These are phyloP conservation scores for Cyclophora punctaria DNA, from an alignment of 2,888 invertebrate species.

Conservation along the genomic window DNA sequence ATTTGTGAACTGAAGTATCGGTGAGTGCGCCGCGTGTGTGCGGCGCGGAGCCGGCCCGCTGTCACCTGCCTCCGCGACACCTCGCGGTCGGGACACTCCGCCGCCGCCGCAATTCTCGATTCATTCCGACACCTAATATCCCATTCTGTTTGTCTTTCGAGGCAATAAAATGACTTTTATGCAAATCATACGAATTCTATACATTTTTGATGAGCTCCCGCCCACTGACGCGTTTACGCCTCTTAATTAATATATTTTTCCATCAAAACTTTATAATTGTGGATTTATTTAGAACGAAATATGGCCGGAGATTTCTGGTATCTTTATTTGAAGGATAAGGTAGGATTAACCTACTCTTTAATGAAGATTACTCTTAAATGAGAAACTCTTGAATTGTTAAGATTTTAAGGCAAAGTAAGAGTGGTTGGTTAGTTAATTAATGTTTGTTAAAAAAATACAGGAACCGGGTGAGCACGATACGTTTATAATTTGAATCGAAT, in stretches of 20 bases:
- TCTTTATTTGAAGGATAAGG: slow-evolving; percentile 8
- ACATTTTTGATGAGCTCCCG: slow-evolving; percentile 71
- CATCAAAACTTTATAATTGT: slow-evolving; percentile 56
- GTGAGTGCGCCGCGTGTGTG: background rate
- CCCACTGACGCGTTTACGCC: slow-evolving; percentile 50
- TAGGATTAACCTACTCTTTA: background rate
- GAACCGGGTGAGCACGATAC: no score
- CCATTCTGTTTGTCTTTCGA: slow-evolving; percentile 74
- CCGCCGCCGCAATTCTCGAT: slow-evolving; percentile 46
- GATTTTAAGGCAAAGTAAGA: no score
- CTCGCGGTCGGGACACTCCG: background rate
- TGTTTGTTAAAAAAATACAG: no score
- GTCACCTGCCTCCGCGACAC: background rate
- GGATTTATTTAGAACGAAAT: slow-evolving; percentile 34
- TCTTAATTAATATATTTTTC: slow-evolving; percentile 72
- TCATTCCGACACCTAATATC: slow-evolving; percentile 69
- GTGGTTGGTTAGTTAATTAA: no score
- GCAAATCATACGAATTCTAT: slow-evolving; percentile 75
- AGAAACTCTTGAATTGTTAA: no score
- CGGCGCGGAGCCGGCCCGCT: background rate
- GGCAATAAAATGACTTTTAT: slow-evolving; percentile 76
- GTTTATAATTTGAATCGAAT: no score
- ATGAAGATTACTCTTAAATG: background rate
- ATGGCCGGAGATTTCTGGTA: slow-evolving; percentile 11
- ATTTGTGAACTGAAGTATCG: no score